Conservation (phyloP, 2,797 vertebrate species). For the Amphiprion clarkii region DNA sequence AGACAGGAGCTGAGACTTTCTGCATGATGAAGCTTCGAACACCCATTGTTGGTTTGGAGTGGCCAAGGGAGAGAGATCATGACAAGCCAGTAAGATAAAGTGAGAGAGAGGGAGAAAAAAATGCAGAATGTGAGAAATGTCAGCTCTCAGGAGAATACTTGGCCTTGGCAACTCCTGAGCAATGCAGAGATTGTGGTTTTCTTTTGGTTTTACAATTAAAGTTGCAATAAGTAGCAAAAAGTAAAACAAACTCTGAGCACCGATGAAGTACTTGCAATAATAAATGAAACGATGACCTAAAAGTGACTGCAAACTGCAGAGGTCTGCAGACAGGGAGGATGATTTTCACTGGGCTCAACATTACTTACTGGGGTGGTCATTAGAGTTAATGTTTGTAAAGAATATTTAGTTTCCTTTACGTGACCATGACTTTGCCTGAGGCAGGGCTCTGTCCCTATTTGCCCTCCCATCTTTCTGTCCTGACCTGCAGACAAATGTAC, state of each 20-base stretch:
- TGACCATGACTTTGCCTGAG: constrained; percentile 27
- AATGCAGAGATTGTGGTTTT: constrained; percentile 30
- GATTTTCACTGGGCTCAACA: constrained; percentile 11
- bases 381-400: neutral
- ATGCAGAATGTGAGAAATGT: constrained; percentile 61
- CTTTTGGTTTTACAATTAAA: constrained; percentile 28
- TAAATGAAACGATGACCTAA: constrained; percentile 26
- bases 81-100: constrained; percentile 44
- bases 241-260: constrained; percentile 13
- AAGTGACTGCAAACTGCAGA: constrained; percentile 32
- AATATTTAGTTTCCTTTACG: constrained; percentile 26
- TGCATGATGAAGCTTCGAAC: constrained; percentile 58
- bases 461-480: constrained; percentile 24
- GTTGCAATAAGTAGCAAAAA: constrained; percentile 41
- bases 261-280: constrained; percentile 26
- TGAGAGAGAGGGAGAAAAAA: constrained; percentile 22
- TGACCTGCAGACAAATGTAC: constrained; percentile 43
- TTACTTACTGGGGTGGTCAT: constrained; percentile 8
- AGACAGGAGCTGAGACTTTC: constrained; percentile 39
- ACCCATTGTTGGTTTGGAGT: constrained; percentile 48
- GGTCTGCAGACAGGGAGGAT: neutral
- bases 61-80: constrained; percentile 52
- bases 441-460: constrained; percentile 33
- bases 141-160: constrained; percentile 51
- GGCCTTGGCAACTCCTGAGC: constrained; percentile 49